Evolutionary conservation across 2,797 vertebrate species (phyloP).

Genomic region (Malacoraja senta): DNA sequence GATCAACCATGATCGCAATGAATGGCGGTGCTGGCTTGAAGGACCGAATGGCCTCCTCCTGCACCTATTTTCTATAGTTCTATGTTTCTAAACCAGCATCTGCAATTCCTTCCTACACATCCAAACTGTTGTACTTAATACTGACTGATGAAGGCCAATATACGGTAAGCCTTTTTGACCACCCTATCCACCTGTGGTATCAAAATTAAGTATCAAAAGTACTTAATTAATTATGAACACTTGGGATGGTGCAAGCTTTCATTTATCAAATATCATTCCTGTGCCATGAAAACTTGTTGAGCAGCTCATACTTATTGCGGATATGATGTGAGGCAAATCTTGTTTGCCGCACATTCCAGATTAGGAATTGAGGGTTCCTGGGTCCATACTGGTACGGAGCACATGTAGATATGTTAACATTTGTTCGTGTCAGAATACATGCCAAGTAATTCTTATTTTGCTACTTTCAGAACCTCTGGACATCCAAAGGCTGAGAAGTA

Average conservation of each 20-base stretch:
- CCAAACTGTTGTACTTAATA: no score
- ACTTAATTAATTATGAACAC: background rate
- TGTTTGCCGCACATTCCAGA: background rate
- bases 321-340: background rate
- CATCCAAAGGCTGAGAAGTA: background rate
- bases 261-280: background rate
- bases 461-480: background rate
- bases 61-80: no score
- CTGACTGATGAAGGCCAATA: no score
- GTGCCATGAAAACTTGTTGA: background rate
- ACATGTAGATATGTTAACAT: background rate
- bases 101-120: no score
- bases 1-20: no score
- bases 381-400: background rate
- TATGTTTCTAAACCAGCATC: no score
- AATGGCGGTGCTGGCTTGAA: no score
- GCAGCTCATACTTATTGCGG: background rate
- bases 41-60: no score
- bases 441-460: background rate
- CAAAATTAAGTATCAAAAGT: background rate
- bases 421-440: background rate
- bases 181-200: no score
- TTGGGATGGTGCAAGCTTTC: background rate
- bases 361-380: background rate
- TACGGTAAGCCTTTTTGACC: no score